Conservation (phyloP, 2,888 invertebrate genomes). For the Balanococcus diminutus region DNA sequence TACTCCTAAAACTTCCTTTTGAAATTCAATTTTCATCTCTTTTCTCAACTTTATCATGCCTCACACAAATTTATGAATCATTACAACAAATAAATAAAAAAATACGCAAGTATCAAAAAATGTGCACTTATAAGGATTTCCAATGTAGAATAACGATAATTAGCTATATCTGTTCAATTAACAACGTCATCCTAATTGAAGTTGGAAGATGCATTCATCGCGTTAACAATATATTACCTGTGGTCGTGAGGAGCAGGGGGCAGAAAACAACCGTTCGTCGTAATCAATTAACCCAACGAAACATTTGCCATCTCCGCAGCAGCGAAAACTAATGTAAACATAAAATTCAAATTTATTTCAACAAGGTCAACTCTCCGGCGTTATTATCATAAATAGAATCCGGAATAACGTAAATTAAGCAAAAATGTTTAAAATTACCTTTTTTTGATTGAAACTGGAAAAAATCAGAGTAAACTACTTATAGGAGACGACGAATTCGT, state of each 20-base stretch:
- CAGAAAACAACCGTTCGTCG: too few relatives aligned
- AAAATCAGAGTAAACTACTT: background rate
- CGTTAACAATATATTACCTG: too few relatives aligned
- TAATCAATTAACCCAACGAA: background rate
- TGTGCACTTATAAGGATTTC: too few relatives aligned
- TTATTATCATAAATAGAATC: constrained; percentile 8
- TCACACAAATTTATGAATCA: too few relatives aligned
- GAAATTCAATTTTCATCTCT: too few relatives aligned
- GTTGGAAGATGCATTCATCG: too few relatives aligned
- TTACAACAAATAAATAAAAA: too few relatives aligned
- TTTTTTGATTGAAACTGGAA: background rate
- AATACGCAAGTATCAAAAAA: too few relatives aligned
- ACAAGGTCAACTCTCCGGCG: background rate
- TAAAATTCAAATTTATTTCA: background rate
- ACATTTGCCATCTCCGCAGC: background rate
- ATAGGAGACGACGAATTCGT: background rate
- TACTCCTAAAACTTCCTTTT: too few relatives aligned
- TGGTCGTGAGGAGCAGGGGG: too few relatives aligned
- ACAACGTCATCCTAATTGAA: background rate
- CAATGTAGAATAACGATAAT: too few relatives aligned
- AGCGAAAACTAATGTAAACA: background rate
- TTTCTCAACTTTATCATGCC: too few relatives aligned
- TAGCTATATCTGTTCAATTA: background rate
- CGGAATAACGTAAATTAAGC: background rate
- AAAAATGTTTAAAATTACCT: constrained; percentile 9